Evolutionary conservation across 2,888 invertebrate species (phyloP).

Genomic region (Halocaridina rubra): DNA sequence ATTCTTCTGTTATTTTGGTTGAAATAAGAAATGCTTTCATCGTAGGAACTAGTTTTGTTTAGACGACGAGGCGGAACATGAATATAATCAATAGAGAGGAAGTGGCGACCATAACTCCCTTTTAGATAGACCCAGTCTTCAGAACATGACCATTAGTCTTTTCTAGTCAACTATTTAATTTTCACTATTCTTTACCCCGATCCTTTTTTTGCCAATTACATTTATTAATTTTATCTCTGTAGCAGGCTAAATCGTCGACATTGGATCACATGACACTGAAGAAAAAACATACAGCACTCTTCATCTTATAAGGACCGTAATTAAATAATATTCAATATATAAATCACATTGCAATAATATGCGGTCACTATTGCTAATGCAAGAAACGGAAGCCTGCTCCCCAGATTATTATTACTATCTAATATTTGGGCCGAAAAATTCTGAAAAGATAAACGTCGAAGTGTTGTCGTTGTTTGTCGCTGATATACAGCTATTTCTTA

Average conservation of each 20-base stretch:
- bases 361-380: not conserved
- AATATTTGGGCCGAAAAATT: conserved; percentile 56
- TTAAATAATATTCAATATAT: not conserved
- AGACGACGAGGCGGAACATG: conserved; percentile 13
- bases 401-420: conserved; percentile 49
- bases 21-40: not conserved
- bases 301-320: not conserved
- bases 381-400: conserved; percentile 29
- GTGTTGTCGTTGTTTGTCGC: conserved; percentile 26
- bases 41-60: conserved; percentile 40
- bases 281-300: no score
- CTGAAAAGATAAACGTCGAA: conserved; percentile 53
- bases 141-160: conserved; percentile 13
- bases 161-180: no score
- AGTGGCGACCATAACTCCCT: conserved; percentile 43
- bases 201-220: no score
- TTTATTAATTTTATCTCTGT: no score
- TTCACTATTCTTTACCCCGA: no score
- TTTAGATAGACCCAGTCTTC: conserved; percentile 39
- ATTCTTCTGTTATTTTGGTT: not conserved
- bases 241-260: no score
- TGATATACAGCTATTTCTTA: conserved; percentile 28
- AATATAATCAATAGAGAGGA: conserved; percentile 26
- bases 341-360: not conserved
- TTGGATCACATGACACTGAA: no score